phyloP scores from a whole-genome alignment of 2,113 vertebrate genomes.

The Axis porcinus region DNA sequence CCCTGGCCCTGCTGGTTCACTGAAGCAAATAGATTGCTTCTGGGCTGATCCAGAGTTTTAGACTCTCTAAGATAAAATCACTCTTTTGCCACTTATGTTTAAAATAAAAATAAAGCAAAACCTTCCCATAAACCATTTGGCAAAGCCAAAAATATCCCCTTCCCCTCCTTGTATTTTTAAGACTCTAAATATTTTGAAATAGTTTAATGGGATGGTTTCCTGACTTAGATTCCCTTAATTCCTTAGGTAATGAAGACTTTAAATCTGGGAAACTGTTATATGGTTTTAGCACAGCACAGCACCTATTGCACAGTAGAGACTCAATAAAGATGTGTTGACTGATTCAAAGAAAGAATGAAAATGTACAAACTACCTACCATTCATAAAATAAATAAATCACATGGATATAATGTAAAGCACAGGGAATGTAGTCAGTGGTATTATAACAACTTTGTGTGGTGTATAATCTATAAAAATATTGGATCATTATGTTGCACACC shows the following conservation, averaged over 20 bases:
- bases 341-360: neutral
- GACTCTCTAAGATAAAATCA: neutral
- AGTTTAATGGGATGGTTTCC: neutral
- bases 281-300: neutral
- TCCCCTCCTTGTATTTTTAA: neutral
- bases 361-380: neutral
- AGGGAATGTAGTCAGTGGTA: neutral
- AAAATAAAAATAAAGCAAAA: neutral
- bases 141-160: neutral
- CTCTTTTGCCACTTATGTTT: neutral
- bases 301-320: rapidly evolving
- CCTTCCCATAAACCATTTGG: neutral
- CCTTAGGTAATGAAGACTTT: neutral
- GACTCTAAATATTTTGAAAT: slow-evolving; percentile 1
- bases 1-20: neutral
- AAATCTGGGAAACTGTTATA: neutral
- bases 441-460: neutral
- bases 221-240: neutral
- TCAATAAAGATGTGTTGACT: neutral
- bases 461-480: neutral
- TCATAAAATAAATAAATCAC: neutral
- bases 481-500: neutral
- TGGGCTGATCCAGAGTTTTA: neutral
- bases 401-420: neutral
- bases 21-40: neutral